Evolutionary conservation across 2,113 vertebrate species (phyloP).

Genomic region (Salvelinus sp.): DNA sequence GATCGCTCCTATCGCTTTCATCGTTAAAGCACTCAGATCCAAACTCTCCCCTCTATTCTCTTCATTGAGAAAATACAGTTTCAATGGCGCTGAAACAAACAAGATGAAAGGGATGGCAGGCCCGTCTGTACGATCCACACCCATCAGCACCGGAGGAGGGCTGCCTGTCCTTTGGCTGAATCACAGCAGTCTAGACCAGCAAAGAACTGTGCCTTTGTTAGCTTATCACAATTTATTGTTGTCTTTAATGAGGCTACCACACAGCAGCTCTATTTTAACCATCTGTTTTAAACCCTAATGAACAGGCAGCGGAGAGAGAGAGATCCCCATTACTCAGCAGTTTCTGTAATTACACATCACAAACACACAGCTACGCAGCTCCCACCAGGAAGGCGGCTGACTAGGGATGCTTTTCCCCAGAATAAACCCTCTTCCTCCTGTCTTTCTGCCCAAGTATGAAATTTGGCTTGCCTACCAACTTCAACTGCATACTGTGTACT

Average conservation of each 20-base stretch:
- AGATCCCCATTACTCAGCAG: slow-evolving; percentile 59
- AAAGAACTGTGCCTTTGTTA: slow-evolving; percentile 44
- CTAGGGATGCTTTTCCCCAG: background rate
- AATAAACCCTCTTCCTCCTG: background rate
- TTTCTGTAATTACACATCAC: slow-evolving; percentile 67
- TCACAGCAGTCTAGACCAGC: slow-evolving; percentile 17
- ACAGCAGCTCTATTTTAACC: slow-evolving; percentile 55
- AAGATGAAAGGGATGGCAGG: slow-evolving; percentile 7
- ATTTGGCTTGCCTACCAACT: slow-evolving; percentile 3
- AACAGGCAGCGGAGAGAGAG: slow-evolving; percentile 26
- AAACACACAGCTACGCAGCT: background rate
- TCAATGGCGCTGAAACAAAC: background rate
- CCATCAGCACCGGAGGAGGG: slow-evolving; percentile 20
- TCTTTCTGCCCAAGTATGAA: slow-evolving; percentile 15
- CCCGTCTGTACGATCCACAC: background rate
- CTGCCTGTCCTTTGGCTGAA: slow-evolving; percentile 30
- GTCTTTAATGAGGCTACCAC: slow-evolving; percentile 62
- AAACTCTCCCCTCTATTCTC: too few species aligned
- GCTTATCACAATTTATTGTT: slow-evolving; percentile 44
- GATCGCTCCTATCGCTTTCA: too few species aligned
- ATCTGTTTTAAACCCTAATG: slow-evolving; percentile 63
- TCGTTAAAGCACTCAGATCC: too few species aligned
- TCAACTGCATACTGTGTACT: too few species aligned
- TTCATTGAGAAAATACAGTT: too few species aligned
- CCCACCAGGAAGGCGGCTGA: too few species aligned